Evolutionary conservation across 2,113 vertebrate species (phyloP).

Genomic region (Acanthisitta chloris): DNA sequence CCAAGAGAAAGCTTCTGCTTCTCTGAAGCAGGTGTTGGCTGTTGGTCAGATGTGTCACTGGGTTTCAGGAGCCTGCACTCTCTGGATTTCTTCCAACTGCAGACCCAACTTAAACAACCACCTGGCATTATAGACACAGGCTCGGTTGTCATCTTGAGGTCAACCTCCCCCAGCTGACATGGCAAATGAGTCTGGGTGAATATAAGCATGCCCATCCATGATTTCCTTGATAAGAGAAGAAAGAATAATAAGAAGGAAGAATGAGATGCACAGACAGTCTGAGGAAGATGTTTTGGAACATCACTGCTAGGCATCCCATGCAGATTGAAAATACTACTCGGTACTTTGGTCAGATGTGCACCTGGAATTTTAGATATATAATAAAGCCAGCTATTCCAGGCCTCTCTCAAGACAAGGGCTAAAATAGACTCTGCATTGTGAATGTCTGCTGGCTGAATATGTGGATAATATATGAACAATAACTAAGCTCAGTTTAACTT

Average conservation of each 20-base stretch:
- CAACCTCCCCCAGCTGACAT: neutral
- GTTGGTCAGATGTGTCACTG: neutral
- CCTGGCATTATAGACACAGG: neutral
- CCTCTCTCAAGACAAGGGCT: neutral
- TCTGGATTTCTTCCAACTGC: neutral
- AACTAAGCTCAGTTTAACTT: neutral
- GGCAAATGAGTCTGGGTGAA: neutral
- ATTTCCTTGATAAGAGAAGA: neutral
- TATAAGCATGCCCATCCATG: neutral
- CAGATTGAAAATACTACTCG: neutral
- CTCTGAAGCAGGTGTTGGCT: neutral
- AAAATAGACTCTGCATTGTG: neutral
- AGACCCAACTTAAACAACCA: neutral
- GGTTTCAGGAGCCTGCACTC: neutral
- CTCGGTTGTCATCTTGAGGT: neutral
- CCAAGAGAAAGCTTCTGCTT: neutral
- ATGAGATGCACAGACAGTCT: neutral
- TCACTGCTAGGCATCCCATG: no score
- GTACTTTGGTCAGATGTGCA: neutral
- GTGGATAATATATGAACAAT: neutral
- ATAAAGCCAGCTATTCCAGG: neutral
- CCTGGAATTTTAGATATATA: neutral
- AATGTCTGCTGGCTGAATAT: neutral
- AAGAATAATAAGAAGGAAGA: neutral
- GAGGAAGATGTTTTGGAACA: neutral